Evolutionary conservation across 2,113 vertebrate species (phyloP), one percentile per base, ranked within the genome.

Genomic region (Poecilia latipinna): DNA sequence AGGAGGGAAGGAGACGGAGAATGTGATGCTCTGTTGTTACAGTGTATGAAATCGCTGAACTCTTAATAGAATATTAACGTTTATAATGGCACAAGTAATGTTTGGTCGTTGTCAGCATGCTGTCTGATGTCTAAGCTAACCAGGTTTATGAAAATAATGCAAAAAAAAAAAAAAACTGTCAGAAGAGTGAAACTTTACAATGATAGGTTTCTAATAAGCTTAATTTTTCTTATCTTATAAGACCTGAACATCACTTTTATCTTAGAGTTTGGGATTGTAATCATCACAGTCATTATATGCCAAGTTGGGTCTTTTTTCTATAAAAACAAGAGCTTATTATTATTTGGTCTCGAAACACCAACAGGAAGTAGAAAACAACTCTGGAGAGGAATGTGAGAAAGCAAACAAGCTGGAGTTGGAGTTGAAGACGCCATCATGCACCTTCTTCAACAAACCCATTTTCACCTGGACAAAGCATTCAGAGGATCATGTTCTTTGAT

Each of bases 11-110:
- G 26, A 33, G 11, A 29, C 12, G 33, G 15, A 22, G 48, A 10
- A 78, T 54, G 86, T 86, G 84, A 83, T 78, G 74, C 74, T 87
- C 82, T 83, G 79, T 78, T 80, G 65, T 71, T 42, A 13, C 35
- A 11, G 35, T 33, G 31, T 65, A 12, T 44, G 54, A 66, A 15
- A 70, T 31, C 63, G 6, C 19, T 7, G 33, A 74, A 51, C 29
- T 71, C n/a, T 67, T 75, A 24, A 77, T 63, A 44, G 11, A 39
- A 61, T 35, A 48, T 79, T 57, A 81, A 75, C 19, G 1, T 22
- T 24, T 8, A 19, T 54, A 54, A 19, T 24, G 22, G 48, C 48
- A 54, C 39, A 54, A 22, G 17, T 22, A 24, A 54, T 54, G 35
- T 37, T 19, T 19, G 19, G 48, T 19, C 1, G 7, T 54, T 22